These are phyloP conservation scores for Aleiodes leptofemur DNA, from an alignment of 2,888 invertebrate species.

Conservation along the genomic window DNA sequence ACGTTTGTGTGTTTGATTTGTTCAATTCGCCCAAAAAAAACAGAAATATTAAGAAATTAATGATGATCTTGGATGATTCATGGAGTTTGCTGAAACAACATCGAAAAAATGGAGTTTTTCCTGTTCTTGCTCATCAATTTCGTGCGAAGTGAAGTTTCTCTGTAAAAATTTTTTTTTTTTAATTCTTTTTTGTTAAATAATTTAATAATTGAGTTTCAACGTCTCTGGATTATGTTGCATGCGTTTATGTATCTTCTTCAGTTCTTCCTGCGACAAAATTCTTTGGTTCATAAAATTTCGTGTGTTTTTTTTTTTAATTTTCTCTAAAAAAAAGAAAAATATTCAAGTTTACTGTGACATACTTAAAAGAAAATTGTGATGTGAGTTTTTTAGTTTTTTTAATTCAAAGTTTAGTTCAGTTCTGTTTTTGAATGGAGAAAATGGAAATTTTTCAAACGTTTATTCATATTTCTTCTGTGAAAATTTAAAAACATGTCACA, in stretches of 20 bases:
- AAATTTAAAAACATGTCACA: neutral
- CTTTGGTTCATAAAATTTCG: conserved; percentile 15
- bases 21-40: conserved; percentile 56
- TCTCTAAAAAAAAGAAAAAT: neutral
- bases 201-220: too few relatives aligned
- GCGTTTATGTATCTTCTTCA: conserved; percentile 20
- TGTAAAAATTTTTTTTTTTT: too few relatives aligned
- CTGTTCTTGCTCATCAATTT: conserved; percentile 21
- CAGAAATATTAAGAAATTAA: neutral
- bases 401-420: too few relatives aligned
- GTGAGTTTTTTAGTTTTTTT: neutral
- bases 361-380: conserved; percentile 19
- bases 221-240: conserved; percentile 20
- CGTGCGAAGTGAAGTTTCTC: conserved; percentile 38
- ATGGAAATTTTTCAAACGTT: neutral
- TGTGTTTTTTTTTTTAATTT: conserved; percentile 11
- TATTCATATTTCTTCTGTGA: neutral
- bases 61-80: conserved; percentile 12
- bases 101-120: conserved; percentile 14
- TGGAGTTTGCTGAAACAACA: neutral
- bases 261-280: neutral
- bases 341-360: conserved; percentile 17
- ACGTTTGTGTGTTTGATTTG: conserved; percentile 67
- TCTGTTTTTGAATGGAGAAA: too few relatives aligned
- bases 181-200: too few relatives aligned